Percentiles rank a stretch among this genome's conserved stretches.
These are phyloP conservation scores for Bellardia pandia DNA, from an alignment of 2,888 invertebrate species.

Conservation along the genomic window DNA sequence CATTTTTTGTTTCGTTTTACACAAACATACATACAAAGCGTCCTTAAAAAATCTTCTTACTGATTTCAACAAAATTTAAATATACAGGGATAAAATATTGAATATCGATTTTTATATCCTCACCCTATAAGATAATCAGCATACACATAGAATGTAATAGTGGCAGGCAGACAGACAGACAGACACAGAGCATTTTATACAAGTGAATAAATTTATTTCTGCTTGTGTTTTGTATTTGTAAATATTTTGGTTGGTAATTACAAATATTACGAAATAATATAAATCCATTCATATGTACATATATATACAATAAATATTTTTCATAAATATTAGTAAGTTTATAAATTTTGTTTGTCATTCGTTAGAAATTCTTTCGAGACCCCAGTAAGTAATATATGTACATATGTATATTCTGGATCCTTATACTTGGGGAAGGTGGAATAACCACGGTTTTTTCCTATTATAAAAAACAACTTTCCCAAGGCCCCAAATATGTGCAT, in stretches of 20 bases:
- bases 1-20: conserved; percentile 50
- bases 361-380: too few relatives aligned
- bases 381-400: too few relatives aligned
- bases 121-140: conserved; percentile 40
- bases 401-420: too few relatives aligned
- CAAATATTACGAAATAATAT: conserved; percentile 12
- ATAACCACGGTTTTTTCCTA: too few relatives aligned
- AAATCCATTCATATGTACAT: too few relatives aligned
- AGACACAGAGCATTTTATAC: conserved; percentile 22
- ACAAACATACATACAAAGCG: neutral
- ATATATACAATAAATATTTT: neutral
- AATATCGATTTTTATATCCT: conserved; percentile 68
- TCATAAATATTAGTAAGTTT: too few relatives aligned
- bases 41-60: conserved; percentile 57
- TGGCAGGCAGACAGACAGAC: too few relatives aligned
- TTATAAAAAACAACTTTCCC: too few relatives aligned
- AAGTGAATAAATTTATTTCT: conserved; percentile 46
- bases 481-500: too few relatives aligned
- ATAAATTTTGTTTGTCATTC: too few relatives aligned
- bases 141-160: conserved; percentile 1
- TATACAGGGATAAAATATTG: conserved; percentile 66
- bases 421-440: too few relatives aligned
- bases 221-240: neutral
- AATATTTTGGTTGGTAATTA: conserved; percentile 26
- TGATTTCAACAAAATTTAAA: conserved; percentile 68